Percentiles rank a stretch among this genome's conserved stretches.
Conservation (phyloP, 2,888 invertebrate species). For the Galerucella nymphaeae region DNA sequence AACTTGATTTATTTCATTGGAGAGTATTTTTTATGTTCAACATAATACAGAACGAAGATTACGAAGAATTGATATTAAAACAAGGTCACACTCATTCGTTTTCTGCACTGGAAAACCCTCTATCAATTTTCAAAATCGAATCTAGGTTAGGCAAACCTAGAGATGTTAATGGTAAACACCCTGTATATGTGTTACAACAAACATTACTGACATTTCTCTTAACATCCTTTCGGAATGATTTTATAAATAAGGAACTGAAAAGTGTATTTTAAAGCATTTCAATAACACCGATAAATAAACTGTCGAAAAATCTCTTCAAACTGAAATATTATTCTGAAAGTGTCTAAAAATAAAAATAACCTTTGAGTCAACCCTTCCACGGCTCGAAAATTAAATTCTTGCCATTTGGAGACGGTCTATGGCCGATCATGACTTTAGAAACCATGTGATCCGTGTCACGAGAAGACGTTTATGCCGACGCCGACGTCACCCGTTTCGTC, state of each 20-base stretch:
- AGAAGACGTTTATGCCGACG: conserved; percentile 28
- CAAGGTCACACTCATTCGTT: too few species aligned
- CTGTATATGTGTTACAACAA: neutral
- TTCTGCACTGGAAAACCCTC: too few species aligned
- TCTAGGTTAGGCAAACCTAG: too few species aligned
- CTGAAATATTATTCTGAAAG: conserved; percentile 6
- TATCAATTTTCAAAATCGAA: too few species aligned
- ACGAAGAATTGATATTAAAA: too few species aligned
- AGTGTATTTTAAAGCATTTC: neutral
- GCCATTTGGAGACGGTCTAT: conserved; percentile 14
- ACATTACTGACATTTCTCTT: neutral
- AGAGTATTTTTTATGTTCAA: neutral
- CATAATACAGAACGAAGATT: too few species aligned
- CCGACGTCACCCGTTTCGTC: conserved; percentile 6
- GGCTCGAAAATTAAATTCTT: conserved; percentile 10
- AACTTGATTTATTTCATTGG: conserved; percentile 3
- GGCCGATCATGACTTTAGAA: conserved; percentile 9
- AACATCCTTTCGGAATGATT: neutral
- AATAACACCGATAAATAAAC: conserved; percentile 8
- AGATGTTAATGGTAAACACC: too few species aligned
- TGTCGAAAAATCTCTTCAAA: conserved; percentile 4
- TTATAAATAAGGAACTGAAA: conserved; percentile 5
- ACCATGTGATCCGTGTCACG: conserved; percentile 32
- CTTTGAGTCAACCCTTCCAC: conserved; percentile 17
- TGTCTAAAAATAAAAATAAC: conserved; percentile 22